Conservation (phyloP, 2,888 invertebrate genomes). For the Lepidocyrtinus sp. region DNA sequence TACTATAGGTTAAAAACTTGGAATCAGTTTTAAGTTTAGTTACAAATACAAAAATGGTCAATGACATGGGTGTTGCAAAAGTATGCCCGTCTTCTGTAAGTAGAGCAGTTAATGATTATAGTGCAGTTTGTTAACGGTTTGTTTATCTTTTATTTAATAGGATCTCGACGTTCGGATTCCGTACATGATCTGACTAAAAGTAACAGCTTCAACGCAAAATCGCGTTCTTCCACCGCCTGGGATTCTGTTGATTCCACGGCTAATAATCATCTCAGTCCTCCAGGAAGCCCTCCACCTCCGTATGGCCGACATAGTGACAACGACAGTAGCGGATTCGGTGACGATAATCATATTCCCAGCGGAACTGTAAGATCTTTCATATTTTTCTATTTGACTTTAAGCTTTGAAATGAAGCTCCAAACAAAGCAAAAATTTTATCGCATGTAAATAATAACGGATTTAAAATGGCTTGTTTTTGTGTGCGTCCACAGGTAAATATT, state of each 20-base stretch:
- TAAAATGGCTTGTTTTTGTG: too few relatives aligned
- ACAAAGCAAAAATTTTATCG: too few relatives aligned
- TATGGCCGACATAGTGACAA: slow-evolving; percentile 74
- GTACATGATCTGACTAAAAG: slow-evolving; percentile 76
- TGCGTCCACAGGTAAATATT: slow-evolving; percentile 62
- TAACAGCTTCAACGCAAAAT: slow-evolving; percentile 64
- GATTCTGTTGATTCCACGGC: slow-evolving; percentile 71
- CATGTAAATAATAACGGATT: too few relatives aligned
- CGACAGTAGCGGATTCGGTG: slow-evolving; percentile 59
- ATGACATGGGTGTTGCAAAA: too few relatives aligned
- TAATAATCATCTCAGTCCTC: slow-evolving; percentile 77
- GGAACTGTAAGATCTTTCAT: slow-evolving; percentile 61
- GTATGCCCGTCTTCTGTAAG: too few relatives aligned
- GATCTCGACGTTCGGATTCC: slow-evolving; percentile 76
- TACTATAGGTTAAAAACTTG: too few relatives aligned
- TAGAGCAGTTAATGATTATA: too few relatives aligned
- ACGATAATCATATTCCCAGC: slow-evolving; percentile 46
- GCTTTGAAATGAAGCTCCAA: too few relatives aligned
- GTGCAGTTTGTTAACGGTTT: too few relatives aligned
- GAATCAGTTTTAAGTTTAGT: too few relatives aligned
- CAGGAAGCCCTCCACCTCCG: slow-evolving; percentile 92
- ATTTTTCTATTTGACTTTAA: too few relatives aligned
- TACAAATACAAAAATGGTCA: too few relatives aligned
- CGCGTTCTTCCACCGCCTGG: slow-evolving; percentile 72
- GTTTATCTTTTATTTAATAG: slow-evolving; percentile 69